These are phyloP conservation scores for Frankliniella fusca DNA, from an alignment of 2,888 invertebrate species.

Conservation along the genomic window DNA sequence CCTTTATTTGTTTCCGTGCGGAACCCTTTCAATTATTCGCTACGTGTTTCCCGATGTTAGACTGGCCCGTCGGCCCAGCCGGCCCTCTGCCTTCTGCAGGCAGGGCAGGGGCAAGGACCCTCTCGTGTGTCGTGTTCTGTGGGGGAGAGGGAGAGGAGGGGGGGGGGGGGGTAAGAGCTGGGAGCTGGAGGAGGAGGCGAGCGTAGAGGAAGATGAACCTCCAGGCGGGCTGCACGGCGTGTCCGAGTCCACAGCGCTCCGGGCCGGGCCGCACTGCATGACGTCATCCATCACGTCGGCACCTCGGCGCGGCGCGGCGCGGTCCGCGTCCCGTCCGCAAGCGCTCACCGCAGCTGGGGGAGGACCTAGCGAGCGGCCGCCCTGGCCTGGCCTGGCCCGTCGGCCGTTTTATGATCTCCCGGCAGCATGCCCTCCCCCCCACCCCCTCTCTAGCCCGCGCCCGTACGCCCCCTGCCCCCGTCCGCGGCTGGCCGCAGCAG, in stretches of 20 bases:
- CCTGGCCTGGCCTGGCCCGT: too few relatives aligned
- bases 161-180: too few relatives aligned
- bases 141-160: neutral
- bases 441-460: neutral
- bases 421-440: neutral
- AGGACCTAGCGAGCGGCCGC: too few relatives aligned
- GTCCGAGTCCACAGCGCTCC: too few relatives aligned
- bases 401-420: neutral
- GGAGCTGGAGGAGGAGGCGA: neutral
- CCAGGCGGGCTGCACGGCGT: too few relatives aligned
- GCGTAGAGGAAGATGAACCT: neutral
- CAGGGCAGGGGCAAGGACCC: neutral
- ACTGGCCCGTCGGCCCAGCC: neutral
- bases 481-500: neutral
- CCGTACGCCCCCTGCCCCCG: neutral
- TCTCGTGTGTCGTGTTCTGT: constrained; percentile 12
- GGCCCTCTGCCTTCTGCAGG: too few relatives aligned
- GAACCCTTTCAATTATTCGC: constrained; percentile 24
- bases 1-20: constrained; percentile 11
- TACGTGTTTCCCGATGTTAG: constrained; percentile 22
- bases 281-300: too few relatives aligned
- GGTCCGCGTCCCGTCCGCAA: too few relatives aligned
- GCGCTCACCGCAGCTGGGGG: too few relatives aligned
- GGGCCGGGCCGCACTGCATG: too few relatives aligned
- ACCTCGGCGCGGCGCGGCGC: too few relatives aligned